Conservation (phyloP, 2,888 invertebrate species). For the Hydrotaea diabolus region DNA sequence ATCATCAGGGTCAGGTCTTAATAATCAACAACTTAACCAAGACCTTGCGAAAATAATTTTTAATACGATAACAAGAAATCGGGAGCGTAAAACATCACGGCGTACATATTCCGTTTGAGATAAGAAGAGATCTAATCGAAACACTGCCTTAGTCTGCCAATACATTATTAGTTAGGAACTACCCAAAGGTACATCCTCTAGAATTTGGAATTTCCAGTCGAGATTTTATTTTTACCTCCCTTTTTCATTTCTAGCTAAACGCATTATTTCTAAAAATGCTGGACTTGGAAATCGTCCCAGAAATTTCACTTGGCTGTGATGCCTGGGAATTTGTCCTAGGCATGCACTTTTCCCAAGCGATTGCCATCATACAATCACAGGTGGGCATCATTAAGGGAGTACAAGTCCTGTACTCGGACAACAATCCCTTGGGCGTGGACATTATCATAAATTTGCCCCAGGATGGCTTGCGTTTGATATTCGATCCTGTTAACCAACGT, state of each 20-base stretch:
- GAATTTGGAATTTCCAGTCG: neutral
- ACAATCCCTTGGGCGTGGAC: conserved; percentile 97
- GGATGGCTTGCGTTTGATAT: conserved; percentile 97
- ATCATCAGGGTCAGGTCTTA: conserved; percentile 62
- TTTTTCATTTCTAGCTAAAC: conserved; percentile 18
- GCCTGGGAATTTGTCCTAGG: conserved; percentile 97
- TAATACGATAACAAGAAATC: neutral
- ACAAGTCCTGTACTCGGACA: conserved; percentile 97
- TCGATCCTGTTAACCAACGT: conserved; percentile 96
- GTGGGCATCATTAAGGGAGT: conserved; percentile 97
- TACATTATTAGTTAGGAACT: conserved; percentile 10
- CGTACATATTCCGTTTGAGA: neutral
- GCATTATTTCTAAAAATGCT: conserved; percentile 84
- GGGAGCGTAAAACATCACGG: neutral
- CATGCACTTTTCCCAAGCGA: conserved; percentile 99
- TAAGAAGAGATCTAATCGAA: conserved; percentile 42
- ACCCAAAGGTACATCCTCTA: conserved; percentile 4
- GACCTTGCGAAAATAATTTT: conserved; percentile 53
- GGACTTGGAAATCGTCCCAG: conserved; percentile 97
- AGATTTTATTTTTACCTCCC: neutral
- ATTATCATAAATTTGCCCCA: conserved; percentile 97
- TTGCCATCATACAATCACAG: conserved; percentile 97
- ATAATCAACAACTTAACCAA: conserved; percentile 47
- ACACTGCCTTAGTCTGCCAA: conserved; percentile 63
- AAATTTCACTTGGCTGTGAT: conserved; percentile 96